Evolutionary conservation across 2,888 invertebrate genomes (phyloP), one percentile per base, ranked within the genome.

Genomic region (Sinopyrophorus schimmeli): DNA sequence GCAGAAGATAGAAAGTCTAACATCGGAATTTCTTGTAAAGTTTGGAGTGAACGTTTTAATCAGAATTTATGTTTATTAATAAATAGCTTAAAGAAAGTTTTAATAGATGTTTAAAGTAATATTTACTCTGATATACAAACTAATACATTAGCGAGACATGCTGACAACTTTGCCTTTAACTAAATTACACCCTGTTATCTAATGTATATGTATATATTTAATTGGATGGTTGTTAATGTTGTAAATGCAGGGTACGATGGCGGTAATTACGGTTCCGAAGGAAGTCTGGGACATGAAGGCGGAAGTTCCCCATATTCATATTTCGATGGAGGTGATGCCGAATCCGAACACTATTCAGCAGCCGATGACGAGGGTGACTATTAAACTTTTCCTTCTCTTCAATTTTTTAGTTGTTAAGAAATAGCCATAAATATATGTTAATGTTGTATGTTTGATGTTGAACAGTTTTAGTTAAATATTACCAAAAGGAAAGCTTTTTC

Each of bases 311-410:
- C 41, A 11, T 41, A 50, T 15, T 15, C 32, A 11, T 14, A 18
- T 10, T n/a, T n/a, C n/a, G 40, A 46, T 20, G 39, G 16, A 10
- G 61, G 56, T 23, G 61, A 60, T 34, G 62, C 52, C 7, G 60
- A 61, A 40, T 61, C 59, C 11, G 62, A 50, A 27, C 55, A 55
- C 47, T 62, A 62, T 35, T 55, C 57, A 11, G 59, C 58, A 28
- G 62, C 52, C 24, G 62, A 53, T 21, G 53, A 54, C 21, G 54
- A 53, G 6, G 51, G 57, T 7, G 60, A 62, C 11, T 61, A 63
- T 53, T 63, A 53, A 56, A 26, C 34, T 31, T 31, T 38, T 20
- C 7, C 21, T 20, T n/a, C n/a, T n/a, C n/a, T n/a, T n/a, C n/a
- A 18, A 18, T 18, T 18, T 6, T 18, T 3, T 5, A 18, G 18